Evolutionary conservation across 2,113 vertebrate species (phyloP).

Genomic region (Illadopsis cleaveri): DNA sequence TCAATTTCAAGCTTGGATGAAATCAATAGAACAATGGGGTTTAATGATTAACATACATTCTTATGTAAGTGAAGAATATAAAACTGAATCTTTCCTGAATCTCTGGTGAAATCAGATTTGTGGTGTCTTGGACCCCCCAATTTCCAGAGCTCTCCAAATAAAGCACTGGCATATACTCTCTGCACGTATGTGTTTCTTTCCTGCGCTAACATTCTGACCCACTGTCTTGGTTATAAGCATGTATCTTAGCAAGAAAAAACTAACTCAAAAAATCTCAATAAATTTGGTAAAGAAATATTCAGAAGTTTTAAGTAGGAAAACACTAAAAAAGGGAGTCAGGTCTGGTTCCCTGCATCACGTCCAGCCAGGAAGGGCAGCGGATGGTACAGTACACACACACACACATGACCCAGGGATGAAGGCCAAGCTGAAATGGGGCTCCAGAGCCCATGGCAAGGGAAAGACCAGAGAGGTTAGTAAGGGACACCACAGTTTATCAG

Average conservation of each 20-base stretch:
- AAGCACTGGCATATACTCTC: no score
- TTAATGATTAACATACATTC: no score
- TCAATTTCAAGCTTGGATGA: no score
- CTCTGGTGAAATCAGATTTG: no score
- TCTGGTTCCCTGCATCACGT: neutral
- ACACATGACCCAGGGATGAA: fast-evolving
- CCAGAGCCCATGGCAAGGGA: neutral
- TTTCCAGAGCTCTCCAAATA: no score
- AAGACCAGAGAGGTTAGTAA: no score
- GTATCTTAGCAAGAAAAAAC: neutral
- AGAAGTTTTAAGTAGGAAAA: neutral
- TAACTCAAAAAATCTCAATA: neutral
- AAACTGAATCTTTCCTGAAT: no score
- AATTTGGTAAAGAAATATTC: neutral
- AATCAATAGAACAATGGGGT: no score
- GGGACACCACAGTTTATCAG: neutral
- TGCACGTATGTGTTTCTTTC: no score
- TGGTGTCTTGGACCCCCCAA: no score
- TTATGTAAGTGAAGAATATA: no score
- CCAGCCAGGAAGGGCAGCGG: neutral
- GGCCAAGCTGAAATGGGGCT: neutral
- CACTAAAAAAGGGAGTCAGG: neutral
- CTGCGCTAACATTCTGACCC: no score
- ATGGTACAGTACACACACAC: neutral
- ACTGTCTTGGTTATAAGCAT: neutral